Base-by-base conservation (phyloP, 1,140 invertebrate species). In the Hypothenemus hampei region DNA sequence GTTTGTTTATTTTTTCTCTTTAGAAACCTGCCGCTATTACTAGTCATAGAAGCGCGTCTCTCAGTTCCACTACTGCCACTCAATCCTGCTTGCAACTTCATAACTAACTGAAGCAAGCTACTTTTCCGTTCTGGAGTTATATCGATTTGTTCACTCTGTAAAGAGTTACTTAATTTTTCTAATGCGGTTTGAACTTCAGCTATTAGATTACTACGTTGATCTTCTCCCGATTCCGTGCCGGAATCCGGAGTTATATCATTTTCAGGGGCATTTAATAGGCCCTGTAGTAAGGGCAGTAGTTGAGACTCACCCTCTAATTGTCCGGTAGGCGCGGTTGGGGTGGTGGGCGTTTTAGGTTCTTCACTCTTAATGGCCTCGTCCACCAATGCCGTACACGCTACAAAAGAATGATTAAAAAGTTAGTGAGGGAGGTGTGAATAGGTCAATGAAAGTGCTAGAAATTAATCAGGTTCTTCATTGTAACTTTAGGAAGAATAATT, bases 101-200 rank as follows among this genome's bases (percentile, higher is more conserved):
- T 83, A 13, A 91, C 88, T 1, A 92, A 73, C 10, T 81, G 76
- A 10, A 91, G 74, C 0, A 93, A 71, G 6, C 85, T 80, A 40
- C 78, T 76, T 57, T 78, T 82, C 69, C 77, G 72, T 69, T 76
- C 58, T 60, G 75, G 59, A 19, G 76, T 62, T 57, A 72, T 71
- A 22, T 72, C 74, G 21, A 78, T 76, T 21, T 76, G 72, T 20
- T 75, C 72, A 10, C 76, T 75, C 23, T 81, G 80, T 8, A 92
- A 72, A 0, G 86, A 87, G 23, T 79, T 78, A 56, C 86, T 81
- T 8, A 93, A 75, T 46, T 85, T 80, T 16, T 78, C 78, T 3
- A 93, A 72, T 0, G 88, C 88, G 35, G 79, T 80, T 59, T 87
- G 84, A 8, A 93, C 89, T 67, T 93, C 89, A 2, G 79, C 79